Evolutionary conservation across 2,113 vertebrate genomes (phyloP).

Genomic region (Pseudois nayaur): DNA sequence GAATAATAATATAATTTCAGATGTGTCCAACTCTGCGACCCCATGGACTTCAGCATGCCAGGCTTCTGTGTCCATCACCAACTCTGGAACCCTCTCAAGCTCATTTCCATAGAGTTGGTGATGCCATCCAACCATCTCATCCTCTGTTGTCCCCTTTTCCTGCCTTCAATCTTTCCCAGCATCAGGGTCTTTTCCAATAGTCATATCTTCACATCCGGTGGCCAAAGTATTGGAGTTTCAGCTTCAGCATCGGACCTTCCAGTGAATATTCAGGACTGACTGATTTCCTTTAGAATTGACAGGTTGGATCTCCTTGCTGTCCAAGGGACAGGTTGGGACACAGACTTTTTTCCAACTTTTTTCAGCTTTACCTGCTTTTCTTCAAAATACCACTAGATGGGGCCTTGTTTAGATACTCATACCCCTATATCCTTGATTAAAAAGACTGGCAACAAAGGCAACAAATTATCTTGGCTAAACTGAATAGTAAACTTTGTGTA

Average conservation of each 20-base stretch:
- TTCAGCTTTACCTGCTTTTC: constrained; percentile 2
- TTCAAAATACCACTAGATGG: constrained; percentile 45
- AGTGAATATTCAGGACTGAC: neutral
- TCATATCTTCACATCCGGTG: neutral
- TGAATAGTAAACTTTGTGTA: neutral
- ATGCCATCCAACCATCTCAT: neutral
- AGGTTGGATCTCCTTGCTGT: neutral
- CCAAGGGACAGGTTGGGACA: neutral
- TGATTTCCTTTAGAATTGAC: neutral
- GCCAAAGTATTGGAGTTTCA: neutral
- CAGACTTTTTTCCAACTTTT: neutral
- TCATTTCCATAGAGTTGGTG: neutral
- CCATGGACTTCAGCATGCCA: neutral
- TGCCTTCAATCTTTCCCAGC: neutral
- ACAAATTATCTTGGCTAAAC: neutral
- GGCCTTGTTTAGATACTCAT: neutral
- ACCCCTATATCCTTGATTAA: neutral
- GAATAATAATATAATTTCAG: neutral
- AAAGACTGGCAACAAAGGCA: neutral
- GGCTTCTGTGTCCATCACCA: neutral
- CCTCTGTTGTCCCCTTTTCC: neutral
- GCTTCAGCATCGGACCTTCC: neutral
- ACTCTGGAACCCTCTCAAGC: neutral
- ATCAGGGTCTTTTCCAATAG: neutral
- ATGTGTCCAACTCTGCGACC: neutral